phyloP scores from a whole-genome alignment of 2,113 vertebrate genomes.

The Carlito syrichta region DNA sequence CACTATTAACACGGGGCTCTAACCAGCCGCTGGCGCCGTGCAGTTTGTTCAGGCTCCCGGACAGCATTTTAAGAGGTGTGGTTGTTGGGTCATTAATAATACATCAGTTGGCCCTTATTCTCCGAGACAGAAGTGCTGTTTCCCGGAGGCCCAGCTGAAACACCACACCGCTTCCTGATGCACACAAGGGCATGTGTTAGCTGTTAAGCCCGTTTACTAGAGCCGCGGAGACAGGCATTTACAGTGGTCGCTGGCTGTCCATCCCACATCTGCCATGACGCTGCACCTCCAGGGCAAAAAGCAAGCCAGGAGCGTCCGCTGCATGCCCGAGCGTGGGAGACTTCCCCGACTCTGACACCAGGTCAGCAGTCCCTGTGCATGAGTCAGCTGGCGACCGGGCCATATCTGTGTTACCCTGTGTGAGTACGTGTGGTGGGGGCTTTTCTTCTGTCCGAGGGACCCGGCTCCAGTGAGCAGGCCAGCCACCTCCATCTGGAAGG shows the following conservation, averaged over 20 bases:
- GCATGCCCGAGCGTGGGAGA: slow-evolving; percentile 66
- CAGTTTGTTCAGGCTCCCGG: not conserved
- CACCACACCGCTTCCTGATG: not conserved
- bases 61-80: not conserved
- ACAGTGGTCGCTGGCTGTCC: slow-evolving; percentile 59
- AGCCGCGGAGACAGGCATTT: slow-evolving; percentile 67
- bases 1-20: rapidly evolving
- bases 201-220: not conserved
- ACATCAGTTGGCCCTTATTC: not conserved
- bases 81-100: not conserved
- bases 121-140: not conserved
- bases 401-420: not conserved
- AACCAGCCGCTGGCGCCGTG: rapidly evolving
- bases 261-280: slow-evolving; percentile 50
- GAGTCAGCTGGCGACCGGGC: slow-evolving; percentile 49
- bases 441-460: not conserved
- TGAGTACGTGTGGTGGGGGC: not conserved
- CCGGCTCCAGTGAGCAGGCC: too few relatives aligned
- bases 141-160: not conserved
- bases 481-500: not conserved
- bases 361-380: slow-evolving; percentile 58
- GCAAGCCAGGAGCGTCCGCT: slow-evolving; percentile 30
- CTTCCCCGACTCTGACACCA: slow-evolving; percentile 61
- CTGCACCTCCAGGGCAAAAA: not conserved
- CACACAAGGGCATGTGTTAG: not conserved